Conservation (phyloP, 2,888 invertebrate genomes). For the Papilio protenor region DNA sequence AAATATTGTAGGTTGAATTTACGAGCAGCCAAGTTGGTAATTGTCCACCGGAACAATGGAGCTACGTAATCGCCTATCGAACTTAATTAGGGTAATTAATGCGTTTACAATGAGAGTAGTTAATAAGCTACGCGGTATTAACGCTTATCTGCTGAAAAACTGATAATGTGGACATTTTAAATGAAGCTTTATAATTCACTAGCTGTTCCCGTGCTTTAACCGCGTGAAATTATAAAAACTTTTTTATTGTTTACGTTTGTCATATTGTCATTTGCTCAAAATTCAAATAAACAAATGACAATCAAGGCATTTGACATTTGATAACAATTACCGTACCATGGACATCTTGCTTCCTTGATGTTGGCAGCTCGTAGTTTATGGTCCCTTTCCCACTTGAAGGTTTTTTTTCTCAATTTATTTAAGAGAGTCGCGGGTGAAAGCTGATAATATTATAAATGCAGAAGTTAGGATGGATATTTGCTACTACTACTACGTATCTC, state of each 20-base stretch:
- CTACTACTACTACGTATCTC: too few relatives aligned
- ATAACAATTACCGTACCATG: not conserved
- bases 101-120: slow-evolving; percentile 51
- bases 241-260: too few relatives aligned
- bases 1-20: slow-evolving; percentile 66
- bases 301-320: not conserved
- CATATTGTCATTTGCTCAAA: too few relatives aligned
- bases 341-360: too few relatives aligned
- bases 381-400: too few relatives aligned
- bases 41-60: slow-evolving; percentile 65
- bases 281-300: too few relatives aligned
- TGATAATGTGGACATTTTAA: slow-evolving; percentile 16
- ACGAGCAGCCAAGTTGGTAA: slow-evolving; percentile 57
- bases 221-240: too few relatives aligned
- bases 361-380: too few relatives aligned
- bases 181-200: not conserved
- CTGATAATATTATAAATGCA: too few relatives aligned
- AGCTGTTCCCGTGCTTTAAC: too few relatives aligned
- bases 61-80: slow-evolving; percentile 57
- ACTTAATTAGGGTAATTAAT: slow-evolving; percentile 62
- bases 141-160: slow-evolving; percentile 17
- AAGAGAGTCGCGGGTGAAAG: too few relatives aligned
- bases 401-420: too few relatives aligned
- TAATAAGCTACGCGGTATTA: slow-evolving; percentile 28
- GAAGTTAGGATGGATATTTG: not conserved